Conservation (phyloP, 2,888 invertebrate genomes). For the Coelopa pilipes region DNA sequence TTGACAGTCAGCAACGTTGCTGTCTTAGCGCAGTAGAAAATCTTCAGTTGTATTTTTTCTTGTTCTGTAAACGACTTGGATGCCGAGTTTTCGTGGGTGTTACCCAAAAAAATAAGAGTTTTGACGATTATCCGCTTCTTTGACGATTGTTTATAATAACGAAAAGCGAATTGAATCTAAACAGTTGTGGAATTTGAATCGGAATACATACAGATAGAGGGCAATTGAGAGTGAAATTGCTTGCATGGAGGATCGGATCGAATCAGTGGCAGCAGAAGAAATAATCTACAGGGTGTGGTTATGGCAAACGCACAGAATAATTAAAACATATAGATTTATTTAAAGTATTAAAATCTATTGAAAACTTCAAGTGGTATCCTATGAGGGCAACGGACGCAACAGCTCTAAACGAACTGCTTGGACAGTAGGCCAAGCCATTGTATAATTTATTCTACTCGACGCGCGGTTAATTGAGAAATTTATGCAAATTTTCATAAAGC, state of each 20-base stretch:
- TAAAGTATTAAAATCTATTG: constrained; percentile 8
- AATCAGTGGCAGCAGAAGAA: neutral
- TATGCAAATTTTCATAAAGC: constrained; percentile 28
- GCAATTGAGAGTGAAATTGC: neutral
- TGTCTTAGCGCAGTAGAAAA: constrained; percentile 19
- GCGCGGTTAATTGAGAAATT: constrained; percentile 33
- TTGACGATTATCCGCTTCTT: neutral
- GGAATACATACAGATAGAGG: neutral
- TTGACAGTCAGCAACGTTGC: neutral
- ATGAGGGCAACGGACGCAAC: neutral
- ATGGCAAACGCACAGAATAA: constrained; percentile 2
- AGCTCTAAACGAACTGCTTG: neutral
- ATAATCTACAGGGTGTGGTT: constrained; percentile 43
- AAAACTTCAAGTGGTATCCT: neutral
- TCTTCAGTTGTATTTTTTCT: constrained; percentile 17
- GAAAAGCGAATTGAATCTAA: constrained; percentile 14
- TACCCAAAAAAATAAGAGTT: constrained; percentile 14
- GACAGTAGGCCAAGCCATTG: constrained; percentile 18
- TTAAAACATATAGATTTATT: constrained; percentile 1
- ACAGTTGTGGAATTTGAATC: constrained; percentile 23
- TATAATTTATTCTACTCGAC: constrained; percentile 37
- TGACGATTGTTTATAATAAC: constrained; percentile 14
- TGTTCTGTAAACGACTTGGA: constrained; percentile 4
- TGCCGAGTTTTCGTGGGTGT: constrained; percentile 34
- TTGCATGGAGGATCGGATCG: constrained; percentile 10